phyloP scores from a whole-genome alignment of 1,140 invertebrate species.

The Zaprionus ornatus region DNA sequence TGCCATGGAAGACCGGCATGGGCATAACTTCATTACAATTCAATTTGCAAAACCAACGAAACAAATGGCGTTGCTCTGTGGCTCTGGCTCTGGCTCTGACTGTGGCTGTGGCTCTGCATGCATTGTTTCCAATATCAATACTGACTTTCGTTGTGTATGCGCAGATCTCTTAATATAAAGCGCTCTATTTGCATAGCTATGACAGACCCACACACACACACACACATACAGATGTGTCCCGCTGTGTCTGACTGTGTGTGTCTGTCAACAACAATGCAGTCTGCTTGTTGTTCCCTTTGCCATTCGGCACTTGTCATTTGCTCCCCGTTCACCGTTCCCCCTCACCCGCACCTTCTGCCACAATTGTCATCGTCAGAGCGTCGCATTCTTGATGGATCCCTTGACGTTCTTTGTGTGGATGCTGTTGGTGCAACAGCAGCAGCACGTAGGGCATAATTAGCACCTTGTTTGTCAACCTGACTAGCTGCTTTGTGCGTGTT shows the following conservation, averaged over 20 bases:
- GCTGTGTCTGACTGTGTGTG: background rate
- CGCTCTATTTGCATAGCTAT: slow-evolving; percentile 15
- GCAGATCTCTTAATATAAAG: slow-evolving; percentile 1
- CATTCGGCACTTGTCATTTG: slow-evolving; percentile 24
- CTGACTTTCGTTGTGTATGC: slow-evolving; percentile 3
- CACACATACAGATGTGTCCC: background rate
- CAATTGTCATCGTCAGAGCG: slow-evolving; percentile 18
- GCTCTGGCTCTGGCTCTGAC: background rate
- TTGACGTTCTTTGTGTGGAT: slow-evolving; percentile 1
- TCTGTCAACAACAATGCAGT: slow-evolving; percentile 19
- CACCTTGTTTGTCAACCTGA: slow-evolving; percentile 26
- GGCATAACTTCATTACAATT: slow-evolving; percentile 35
- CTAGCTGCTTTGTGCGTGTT: slow-evolving; percentile 5
- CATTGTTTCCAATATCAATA: slow-evolving; percentile 22
- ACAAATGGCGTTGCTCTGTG: background rate
- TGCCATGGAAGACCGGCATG: background rate
- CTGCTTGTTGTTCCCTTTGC: slow-evolving; percentile 17
- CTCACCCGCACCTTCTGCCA: background rate
- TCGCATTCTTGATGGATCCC: slow-evolving; percentile 2
- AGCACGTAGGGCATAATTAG: slow-evolving; percentile 33
- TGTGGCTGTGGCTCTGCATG: background rate
- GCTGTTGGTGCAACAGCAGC: slow-evolving; percentile 14
- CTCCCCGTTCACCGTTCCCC: background rate
- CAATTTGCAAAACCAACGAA: slow-evolving; percentile 35
- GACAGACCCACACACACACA: background rate